These are phyloP conservation scores for Cossypha polioptera DNA, from an alignment of 2,797 vertebrate genomes.

Conservation along the genomic window DNA sequence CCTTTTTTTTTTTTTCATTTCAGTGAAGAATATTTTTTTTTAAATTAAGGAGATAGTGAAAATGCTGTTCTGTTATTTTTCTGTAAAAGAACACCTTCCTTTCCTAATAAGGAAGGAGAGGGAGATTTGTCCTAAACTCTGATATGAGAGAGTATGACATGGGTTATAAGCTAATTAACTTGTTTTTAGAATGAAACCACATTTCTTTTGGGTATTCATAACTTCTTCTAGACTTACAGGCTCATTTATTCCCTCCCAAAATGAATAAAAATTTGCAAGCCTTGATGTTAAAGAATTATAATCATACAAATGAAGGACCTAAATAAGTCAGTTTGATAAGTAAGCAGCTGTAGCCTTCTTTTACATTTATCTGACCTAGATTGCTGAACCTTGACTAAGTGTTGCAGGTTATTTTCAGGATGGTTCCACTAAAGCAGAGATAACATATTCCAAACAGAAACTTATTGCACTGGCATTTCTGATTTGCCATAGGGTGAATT, in stretches of 20 bases:
- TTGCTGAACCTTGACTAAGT: conserved; percentile 5
- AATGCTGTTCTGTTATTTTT: neutral
- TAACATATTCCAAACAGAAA: conserved; percentile 37
- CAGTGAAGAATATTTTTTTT: neutral
- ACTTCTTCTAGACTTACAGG: neutral
- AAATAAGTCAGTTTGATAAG: conserved; percentile 6
- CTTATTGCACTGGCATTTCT: neutral
- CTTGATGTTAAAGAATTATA: neutral
- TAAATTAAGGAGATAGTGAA: neutral
- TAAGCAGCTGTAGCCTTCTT: neutral
- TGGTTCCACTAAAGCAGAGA: conserved; percentile 19
- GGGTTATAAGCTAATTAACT: neutral
- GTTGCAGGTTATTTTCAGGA: conserved; percentile 18
- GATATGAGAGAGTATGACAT: neutral
- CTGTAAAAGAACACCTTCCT: neutral
- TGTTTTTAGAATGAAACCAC: neutral
- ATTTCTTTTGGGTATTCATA: neutral
- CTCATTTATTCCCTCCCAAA: neutral
- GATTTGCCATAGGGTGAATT: conserved; percentile 15
- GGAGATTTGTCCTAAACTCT: neutral
- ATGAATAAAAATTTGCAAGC: neutral
- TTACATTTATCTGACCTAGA: conserved; percentile 4
- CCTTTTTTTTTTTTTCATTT: neutral
- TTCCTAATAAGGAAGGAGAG: neutral
- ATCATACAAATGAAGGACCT: neutral